Percentiles rank a stretch among this genome's conserved stretches.
These are phyloP conservation scores for Anguilla rostrata DNA, from an alignment of 2,113 vertebrate genomes.

Conservation along the genomic window DNA sequence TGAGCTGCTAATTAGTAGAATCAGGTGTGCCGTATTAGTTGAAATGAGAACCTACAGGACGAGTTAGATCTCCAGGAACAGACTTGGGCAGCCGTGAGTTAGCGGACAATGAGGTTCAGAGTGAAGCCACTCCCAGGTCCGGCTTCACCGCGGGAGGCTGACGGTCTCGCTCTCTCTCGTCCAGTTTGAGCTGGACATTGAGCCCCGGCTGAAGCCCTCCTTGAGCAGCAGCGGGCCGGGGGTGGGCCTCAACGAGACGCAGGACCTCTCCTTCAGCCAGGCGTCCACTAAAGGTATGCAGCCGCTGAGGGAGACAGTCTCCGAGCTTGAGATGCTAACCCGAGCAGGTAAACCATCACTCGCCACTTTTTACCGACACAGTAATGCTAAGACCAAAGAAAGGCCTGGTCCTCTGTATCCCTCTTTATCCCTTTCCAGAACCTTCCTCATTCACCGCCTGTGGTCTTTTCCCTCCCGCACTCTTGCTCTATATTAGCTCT, in stretches of 20 bases:
- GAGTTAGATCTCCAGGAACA: too few relatives aligned
- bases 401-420: slow-evolving; percentile 9
- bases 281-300: slow-evolving; percentile 84
- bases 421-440: background rate
- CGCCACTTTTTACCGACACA: background rate
- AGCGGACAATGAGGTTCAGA: background rate
- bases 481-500: background rate
- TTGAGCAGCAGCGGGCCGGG: slow-evolving; percentile 56
- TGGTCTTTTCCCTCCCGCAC: background rate
- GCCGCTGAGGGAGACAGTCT: slow-evolving; percentile 71
- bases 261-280: slow-evolving; percentile 85
- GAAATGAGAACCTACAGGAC: too few relatives aligned
- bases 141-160: background rate
- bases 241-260: slow-evolving; percentile 76
- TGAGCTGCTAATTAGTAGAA: too few relatives aligned
- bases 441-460: slow-evolving; percentile 12
- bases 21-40: too few relatives aligned
- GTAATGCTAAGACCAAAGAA: background rate
- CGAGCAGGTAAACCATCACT: slow-evolving; percentile 68
- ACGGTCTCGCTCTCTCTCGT: background rate
- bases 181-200: slow-evolving; percentile 93
- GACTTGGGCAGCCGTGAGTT: background rate
- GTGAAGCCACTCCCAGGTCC: background rate
- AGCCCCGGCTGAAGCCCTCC: slow-evolving; percentile 83
- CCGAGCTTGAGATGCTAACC: slow-evolving; percentile 75